Evolutionary conservation across 2,797 vertebrate species (phyloP), one percentile per base, ranked within the genome.

Genomic region (Sebastes alutus): DNA sequence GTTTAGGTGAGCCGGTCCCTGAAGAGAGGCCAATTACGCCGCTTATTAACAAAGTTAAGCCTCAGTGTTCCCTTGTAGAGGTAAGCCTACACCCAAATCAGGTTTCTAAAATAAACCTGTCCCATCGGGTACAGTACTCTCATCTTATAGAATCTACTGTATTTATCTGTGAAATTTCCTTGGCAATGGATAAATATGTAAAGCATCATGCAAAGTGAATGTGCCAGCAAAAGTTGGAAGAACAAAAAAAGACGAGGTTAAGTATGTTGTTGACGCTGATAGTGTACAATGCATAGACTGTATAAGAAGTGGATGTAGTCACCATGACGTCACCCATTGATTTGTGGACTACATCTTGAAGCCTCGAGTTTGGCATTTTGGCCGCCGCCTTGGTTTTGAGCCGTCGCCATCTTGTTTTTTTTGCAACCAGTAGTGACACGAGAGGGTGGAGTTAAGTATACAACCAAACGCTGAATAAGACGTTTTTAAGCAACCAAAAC

Each of bases 21-120:
- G n/a, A 67, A 33, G 62, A 52, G 23, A 33, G 5, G 29, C 23
- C n/a, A 61, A 74, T 69, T 80, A 67, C 58, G 67, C 11, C 6
- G 3, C 3, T 30, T 71, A 12, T 74, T 74, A 73, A 70, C 23
- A 74, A 66, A 23, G 55, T 68, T 38, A 12, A 74, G 25, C 66
- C 46, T 77, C 66, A 42, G 7, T 75, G 56, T 70, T 68, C 22
- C 46, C 20, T 12, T 20, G 23, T 23, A 11, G 59, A 74, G 38
- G 72, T 83, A 62, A 82, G 35, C 35, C 35, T 38, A 38, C 81
- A 72, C 77, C 81, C 72, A 74, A 74, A 85, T 62, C 69, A 29
- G 32, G 42, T 82, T 82, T 84, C 73, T 10, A 42, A 12, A 52
- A 61, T 71, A 27, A 80, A 65, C 32, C 60, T 54, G 29, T 25